These are phyloP conservation scores for Atractosteus spatula DNA, from an alignment of 2,113 vertebrate genomes.

Conservation along the genomic window DNA sequence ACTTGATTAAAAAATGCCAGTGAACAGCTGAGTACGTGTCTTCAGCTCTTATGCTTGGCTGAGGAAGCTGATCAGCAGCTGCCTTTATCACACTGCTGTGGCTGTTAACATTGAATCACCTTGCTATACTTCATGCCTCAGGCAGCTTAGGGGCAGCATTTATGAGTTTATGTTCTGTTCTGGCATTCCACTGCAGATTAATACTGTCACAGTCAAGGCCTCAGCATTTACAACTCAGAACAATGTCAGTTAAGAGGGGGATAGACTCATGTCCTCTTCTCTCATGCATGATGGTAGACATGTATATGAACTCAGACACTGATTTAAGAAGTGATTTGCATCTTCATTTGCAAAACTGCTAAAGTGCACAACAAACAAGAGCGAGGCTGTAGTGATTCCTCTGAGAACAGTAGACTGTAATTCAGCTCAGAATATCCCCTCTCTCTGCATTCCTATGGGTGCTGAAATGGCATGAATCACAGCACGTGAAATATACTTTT, in stretches of 20 bases:
- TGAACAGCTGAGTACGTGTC: no score
- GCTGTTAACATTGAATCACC: slow-evolving; percentile 71
- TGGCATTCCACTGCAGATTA: background rate
- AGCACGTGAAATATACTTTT: background rate
- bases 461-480: background rate
- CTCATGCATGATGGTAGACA: background rate
- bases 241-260: no score
- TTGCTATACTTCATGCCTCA: slow-evolving; percentile 66
- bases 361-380: no score
- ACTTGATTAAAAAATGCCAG: no score
- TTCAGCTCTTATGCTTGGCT: no score
- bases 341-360: no score
- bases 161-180: background rate
- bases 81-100: slow-evolving; percentile 35
- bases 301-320: no score
- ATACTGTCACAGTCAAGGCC: background rate
- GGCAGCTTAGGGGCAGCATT: slow-evolving; percentile 47
- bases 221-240: background rate
- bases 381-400: no score
- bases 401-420: no score
- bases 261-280: background rate
- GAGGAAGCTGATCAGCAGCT: slow-evolving; percentile 26
- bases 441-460: background rate
- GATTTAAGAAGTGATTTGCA: no score
- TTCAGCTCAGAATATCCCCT: no score